Base-by-base conservation (phyloP, 2,888 invertebrate genomes). In the Cabera pusaria region DNA sequence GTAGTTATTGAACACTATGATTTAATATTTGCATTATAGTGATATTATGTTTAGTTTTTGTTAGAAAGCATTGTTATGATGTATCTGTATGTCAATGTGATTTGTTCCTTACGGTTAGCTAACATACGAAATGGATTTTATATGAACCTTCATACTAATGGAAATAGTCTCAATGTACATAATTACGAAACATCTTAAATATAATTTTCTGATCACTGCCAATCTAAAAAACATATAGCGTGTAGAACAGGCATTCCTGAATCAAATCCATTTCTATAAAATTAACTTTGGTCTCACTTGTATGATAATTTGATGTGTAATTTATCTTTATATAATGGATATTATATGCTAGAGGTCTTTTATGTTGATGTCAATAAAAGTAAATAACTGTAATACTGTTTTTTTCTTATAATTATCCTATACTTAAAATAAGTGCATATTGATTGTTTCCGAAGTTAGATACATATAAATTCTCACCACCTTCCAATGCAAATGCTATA, bases 341-440 rank as follows among this genome's bases (percentile, higher is more conserved):
- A 81, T 79, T 79, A 64, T 83, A 82, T 78, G 66, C 72, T 81
- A 82, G 75, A 83, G 65, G 74, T 80, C 72, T 80, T 74, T 78
- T 83, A 82, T 71, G 75, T 85, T 85, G 72, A 82, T 80, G 76
- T 80, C 79, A 84, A 79, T 86, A 86, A 72, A 84, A 82, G 63
- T 69, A 73, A 70, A 72, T 74, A 72, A 71, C 72, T 62, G 60
- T 53, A 52, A 3, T 47, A 49, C 38, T 27, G 31, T 47, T 59
- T 55, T 72, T 72, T 67, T 61, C 42, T 50, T 69, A 38, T 38
- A 14, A 48, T 49, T 50, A 37, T n/a, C n/a, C n/a, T n/a, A n/a
- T n/a, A n/a, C n/a, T n/a, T n/a, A n/a, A n/a, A n/a, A n/a, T n/a
- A n/a, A n/a, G n/a, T n/a, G n/a, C n/a, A n/a, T n/a, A n/a, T n/a